A percentile compares a stretch with the other conserved stretches of the same genome.
These are phyloP conservation scores for Fulmarus glacialis DNA, from an alignment of 2,113 vertebrate genomes.

Conservation along the genomic window DNA sequence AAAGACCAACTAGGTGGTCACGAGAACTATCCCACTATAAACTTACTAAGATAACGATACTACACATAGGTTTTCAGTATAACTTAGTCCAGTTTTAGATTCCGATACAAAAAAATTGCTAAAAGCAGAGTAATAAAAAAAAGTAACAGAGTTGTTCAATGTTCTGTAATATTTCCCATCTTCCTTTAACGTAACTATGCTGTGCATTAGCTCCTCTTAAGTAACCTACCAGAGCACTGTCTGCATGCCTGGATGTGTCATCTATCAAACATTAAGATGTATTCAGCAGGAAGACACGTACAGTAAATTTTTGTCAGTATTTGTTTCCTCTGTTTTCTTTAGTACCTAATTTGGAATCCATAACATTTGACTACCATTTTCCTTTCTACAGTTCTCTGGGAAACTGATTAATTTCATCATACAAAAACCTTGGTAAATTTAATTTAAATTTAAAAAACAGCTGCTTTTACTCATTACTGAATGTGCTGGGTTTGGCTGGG, in stretches of 20 bases:
- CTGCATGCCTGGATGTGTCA: not conserved
- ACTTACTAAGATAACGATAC: not conserved
- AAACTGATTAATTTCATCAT: not conserved
- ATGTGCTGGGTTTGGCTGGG: not conserved
- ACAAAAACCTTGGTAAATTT: not conserved
- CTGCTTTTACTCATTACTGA: not conserved
- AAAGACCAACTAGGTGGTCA: not conserved
- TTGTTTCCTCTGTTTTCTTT: not conserved
- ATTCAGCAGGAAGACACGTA: not conserved
- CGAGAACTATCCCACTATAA: not conserved
- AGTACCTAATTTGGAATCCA: not conserved
- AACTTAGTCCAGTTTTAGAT: not conserved
- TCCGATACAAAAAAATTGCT: not conserved
- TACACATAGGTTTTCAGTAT: not conserved
- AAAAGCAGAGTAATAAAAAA: not conserved
- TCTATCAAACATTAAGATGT: not conserved
- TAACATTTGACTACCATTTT: slow-evolving; percentile 26
- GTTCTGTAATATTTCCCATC: not conserved
- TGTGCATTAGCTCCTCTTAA: not conserved
- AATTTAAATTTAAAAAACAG: slow-evolving; percentile 5
- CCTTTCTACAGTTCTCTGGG: not conserved
- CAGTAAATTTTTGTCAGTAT: not conserved
- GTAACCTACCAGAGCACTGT: not conserved
- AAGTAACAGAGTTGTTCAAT: not conserved
- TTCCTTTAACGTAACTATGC: slow-evolving; percentile 20